A percentile compares a stretch with the other conserved stretches of the same genome.
Evolutionary conservation across 2,113 vertebrate genomes (phyloP).

Genomic region (Pollimyrus isidori): DNA sequence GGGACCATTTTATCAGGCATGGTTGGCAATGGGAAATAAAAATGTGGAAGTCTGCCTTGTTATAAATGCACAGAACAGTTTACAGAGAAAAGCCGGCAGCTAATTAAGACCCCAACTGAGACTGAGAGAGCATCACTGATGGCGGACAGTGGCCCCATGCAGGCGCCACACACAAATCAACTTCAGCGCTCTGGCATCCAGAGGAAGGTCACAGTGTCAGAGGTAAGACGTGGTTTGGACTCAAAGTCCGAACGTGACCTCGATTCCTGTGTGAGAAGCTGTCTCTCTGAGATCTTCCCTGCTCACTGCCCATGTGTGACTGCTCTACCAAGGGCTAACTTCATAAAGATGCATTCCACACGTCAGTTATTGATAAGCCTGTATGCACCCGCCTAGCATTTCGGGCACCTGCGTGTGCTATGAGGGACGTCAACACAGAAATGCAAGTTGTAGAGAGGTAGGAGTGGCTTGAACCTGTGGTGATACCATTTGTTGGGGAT

Average conservation of each 20-base stretch:
- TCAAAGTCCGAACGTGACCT: neutral
- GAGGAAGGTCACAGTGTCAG: neutral
- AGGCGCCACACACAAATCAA: neutral
- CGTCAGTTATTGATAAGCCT: neutral
- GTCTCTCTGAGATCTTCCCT: neutral
- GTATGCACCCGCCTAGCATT: neutral
- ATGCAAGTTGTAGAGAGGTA: neutral
- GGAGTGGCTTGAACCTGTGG: neutral
- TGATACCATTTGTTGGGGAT: neutral
- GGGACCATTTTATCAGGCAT: neutral
- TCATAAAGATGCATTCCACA: neutral
- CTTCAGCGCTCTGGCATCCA: neutral
- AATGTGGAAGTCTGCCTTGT: neutral
- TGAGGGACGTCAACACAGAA: neutral
- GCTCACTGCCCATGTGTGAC: neutral
- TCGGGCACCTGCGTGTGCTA: neutral
- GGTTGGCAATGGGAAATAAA: neutral
- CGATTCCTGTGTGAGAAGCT: neutral
- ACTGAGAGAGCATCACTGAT: neutral
- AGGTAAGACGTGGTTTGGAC: neutral
- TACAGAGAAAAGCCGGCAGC: slow-evolving; percentile 10
- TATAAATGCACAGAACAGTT: neutral
- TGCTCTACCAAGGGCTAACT: neutral
- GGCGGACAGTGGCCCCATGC: neutral
- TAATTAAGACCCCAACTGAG: slow-evolving; percentile 20